These are phyloP conservation scores for Palaemon carinicauda DNA, from an alignment of 1,140 invertebrate genomes.

Conservation along the genomic window DNA sequence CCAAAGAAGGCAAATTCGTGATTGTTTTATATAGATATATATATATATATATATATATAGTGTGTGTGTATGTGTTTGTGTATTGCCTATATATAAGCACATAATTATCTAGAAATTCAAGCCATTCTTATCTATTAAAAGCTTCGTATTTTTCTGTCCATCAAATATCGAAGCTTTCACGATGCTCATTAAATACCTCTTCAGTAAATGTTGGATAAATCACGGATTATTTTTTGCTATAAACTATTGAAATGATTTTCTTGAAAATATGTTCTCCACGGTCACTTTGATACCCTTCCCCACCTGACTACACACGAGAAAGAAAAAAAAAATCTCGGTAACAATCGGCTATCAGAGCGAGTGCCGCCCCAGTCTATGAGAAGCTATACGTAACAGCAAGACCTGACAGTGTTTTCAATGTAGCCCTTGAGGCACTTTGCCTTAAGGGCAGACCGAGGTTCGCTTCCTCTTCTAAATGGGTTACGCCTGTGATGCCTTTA, in stretches of 20 bases:
- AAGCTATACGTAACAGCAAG: too few relatives aligned
- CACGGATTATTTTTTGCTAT: too few relatives aligned
- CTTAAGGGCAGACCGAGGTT: neutral
- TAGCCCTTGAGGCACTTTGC: neutral
- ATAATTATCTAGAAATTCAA: too few relatives aligned
- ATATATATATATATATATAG: too few relatives aligned
- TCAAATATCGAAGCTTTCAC: neutral
- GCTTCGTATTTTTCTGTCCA: too few relatives aligned
- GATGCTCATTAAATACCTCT: neutral
- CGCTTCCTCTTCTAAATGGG: neutral
- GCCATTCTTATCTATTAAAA: too few relatives aligned
- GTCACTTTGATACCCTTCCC: neutral
- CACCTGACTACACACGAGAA: conserved; percentile 47
- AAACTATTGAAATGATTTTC: neutral
- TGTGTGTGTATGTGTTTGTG: too few relatives aligned
- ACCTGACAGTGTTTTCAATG: neutral
- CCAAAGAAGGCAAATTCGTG: too few relatives aligned
- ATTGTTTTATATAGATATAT: too few relatives aligned
- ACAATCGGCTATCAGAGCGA: conserved; percentile 30
- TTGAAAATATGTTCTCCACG: neutral
- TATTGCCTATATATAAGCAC: too few relatives aligned
- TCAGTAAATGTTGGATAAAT: too few relatives aligned
- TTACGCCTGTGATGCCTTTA: neutral
- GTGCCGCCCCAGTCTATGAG: too few relatives aligned
- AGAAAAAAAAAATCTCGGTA: conserved; percentile 29